Evolutionary conservation across 2,113 vertebrate species (phyloP), one percentile per base, ranked within the genome.

Genomic region (Syngnathus typhle): DNA sequence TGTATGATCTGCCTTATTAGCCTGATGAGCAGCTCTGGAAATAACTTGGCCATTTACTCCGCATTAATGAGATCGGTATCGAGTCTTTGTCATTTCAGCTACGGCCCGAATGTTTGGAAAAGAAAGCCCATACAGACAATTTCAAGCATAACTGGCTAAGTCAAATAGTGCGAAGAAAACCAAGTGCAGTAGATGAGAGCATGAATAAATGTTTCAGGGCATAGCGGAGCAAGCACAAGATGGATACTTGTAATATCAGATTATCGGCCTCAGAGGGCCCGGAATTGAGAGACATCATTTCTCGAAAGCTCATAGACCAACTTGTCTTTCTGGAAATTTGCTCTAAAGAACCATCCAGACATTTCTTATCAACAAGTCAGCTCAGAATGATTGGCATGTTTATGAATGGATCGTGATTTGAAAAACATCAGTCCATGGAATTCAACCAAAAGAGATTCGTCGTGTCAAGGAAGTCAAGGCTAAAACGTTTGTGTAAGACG

Each of bases 1-100:
- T 70, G 64, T 51, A 9, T 55, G 65, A 72, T 58, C 70, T 8
- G 77, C 78, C 78, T 87, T 80, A 83, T 84, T 81, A 79, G 55
- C 67, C 63, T 77, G 70, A 87, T 70, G 65, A 79, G 66, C 71
- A 18, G 64, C 56, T 84, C 68, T 72, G 73, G 63, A 79, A 84
- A 81, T 73, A 82, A 78, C 78, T 78, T 62, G 8, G 66, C 54
- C 68, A 76, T 76, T 76, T 64, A 38, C 16, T 68, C 43, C 0
- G 19, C 36, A 72, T 68, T 73, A 79, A 82, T 72, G 68, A 81
- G 73, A 67, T 12, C 27, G n/a, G 74, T 46, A 70, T 51, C 61
- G 6, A 55, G 73, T 59, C 64, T 77, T 67, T 77, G 56, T 58
- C 52, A 67, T 72, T 65, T 60, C 37, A 73, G 3, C 71, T 32